These are phyloP conservation scores for Eristalis pertinax DNA, from an alignment of 2,888 invertebrate species.

Conservation along the genomic window DNA sequence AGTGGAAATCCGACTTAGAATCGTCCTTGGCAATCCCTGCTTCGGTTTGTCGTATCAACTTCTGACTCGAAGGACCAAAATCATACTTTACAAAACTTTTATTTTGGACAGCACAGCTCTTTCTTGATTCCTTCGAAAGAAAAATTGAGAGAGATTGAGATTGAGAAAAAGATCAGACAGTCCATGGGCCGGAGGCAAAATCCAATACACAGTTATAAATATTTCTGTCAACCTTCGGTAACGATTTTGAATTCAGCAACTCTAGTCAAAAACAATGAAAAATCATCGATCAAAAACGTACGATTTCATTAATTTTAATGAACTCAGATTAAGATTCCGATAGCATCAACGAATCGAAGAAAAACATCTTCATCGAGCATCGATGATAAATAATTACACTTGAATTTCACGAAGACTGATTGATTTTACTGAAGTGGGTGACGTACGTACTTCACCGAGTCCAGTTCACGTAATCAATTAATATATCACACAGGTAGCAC, in stretches of 20 bases:
- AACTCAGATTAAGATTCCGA: conserved; percentile 11
- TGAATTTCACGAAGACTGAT: conserved; percentile 1
- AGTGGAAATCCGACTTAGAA: not conserved
- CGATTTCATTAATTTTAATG: conserved; percentile 35
- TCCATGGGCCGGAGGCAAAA: too few relatives aligned
- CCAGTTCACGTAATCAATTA: conserved; percentile 48
- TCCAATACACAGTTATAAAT: too few relatives aligned
- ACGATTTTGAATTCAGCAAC: not conserved
- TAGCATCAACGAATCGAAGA: conserved; percentile 1
- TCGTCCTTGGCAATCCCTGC: too few relatives aligned
- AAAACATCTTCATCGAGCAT: conserved; percentile 34
- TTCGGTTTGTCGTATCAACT: too few relatives aligned
- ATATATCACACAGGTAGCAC: conserved; percentile 6
- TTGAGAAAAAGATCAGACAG: too few relatives aligned
- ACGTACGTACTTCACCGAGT: not conserved
- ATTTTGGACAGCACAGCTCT: too few relatives aligned
- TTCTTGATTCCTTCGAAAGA: too few relatives aligned
- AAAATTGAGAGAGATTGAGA: too few relatives aligned
- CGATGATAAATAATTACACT: conserved; percentile 34
- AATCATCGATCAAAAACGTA: not conserved
- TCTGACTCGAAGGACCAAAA: too few relatives aligned
- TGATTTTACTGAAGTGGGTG: conserved; percentile 1
- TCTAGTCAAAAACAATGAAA: not conserved
- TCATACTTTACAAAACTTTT: too few relatives aligned
- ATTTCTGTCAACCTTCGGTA: not conserved